Percentiles rank a stretch among this genome's conserved stretches.
Evolutionary conservation across 2,888 invertebrate genomes (phyloP).

Genomic region (Limnephilus rhombicus): DNA sequence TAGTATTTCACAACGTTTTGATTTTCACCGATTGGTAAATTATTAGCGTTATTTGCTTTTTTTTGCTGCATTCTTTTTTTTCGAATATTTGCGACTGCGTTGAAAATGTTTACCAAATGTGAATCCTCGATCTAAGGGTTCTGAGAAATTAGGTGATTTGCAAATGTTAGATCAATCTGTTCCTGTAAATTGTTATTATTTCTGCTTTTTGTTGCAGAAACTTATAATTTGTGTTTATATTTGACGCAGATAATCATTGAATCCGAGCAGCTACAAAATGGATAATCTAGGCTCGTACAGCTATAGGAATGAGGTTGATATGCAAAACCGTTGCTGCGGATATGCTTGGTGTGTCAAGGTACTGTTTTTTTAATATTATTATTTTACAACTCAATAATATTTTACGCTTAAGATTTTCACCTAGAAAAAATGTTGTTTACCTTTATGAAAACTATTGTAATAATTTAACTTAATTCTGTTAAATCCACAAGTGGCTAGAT

Average conservation of each 20-base stretch:
- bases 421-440: not conserved
- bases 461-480: not conserved
- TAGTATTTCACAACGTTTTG: not conserved
- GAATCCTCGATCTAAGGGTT: not conserved
- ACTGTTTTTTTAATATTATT: not conserved
- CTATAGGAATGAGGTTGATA: constrained; percentile 82
- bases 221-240: not conserved
- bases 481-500: not conserved
- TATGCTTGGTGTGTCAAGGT: constrained; percentile 93
- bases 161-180: not conserved
- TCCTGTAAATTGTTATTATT: not conserved
- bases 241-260: not conserved
- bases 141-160: not conserved
- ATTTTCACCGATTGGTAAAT: not conserved
- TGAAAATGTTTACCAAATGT: not conserved
- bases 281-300: constrained; percentile 70
- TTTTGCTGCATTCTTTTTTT: not conserved
- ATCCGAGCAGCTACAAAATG: constrained; percentile 11
- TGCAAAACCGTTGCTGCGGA: constrained; percentile 92
- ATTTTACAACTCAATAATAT: not conserved
- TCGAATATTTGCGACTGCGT: not conserved
- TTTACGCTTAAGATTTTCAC: not conserved
- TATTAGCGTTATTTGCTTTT: not conserved
- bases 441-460: not conserved
- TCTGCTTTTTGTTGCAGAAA: constrained; percentile 39